A percentile compares a stretch with the other conserved stretches of the same genome.
Evolutionary conservation across 2,797 vertebrate genomes (phyloP).

Genomic region (Parauchenoglanis ngamensis): DNA sequence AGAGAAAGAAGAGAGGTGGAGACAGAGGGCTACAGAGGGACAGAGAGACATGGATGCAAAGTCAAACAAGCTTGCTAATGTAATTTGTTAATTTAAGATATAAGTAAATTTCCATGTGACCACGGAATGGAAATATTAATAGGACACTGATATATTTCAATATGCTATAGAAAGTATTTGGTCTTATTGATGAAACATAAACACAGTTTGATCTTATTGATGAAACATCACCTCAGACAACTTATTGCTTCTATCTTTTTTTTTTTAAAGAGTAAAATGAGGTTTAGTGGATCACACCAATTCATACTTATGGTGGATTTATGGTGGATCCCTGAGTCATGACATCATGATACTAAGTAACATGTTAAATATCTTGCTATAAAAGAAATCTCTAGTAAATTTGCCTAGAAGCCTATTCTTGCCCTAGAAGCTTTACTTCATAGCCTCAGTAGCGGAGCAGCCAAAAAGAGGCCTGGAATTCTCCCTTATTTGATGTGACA

Average conservation of each 20-base stretch:
- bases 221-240: background rate
- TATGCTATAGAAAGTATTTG: background rate
- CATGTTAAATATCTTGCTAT: background rate
- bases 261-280: background rate
- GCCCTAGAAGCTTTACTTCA: background rate
- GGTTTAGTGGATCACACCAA: background rate
- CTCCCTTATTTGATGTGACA: constrained; percentile 39
- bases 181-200: background rate
- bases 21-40: background rate
- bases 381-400: background rate
- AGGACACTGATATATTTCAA: background rate
- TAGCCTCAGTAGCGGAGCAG: background rate
- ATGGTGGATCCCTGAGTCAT: background rate
- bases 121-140: background rate
- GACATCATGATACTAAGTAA: background rate
- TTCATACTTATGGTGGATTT: background rate
- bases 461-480: constrained; percentile 16
- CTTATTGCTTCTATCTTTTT: background rate
- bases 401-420: background rate
- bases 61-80: background rate
- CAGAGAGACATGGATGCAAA: background rate
- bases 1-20: background rate
- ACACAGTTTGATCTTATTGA: background rate
- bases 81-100: constrained; percentile 2
- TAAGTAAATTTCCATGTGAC: background rate